Evolutionary conservation across 2,888 invertebrate species (phyloP), one percentile per base, ranked within the genome.

Genomic region (Therioaphis trifolii): DNA sequence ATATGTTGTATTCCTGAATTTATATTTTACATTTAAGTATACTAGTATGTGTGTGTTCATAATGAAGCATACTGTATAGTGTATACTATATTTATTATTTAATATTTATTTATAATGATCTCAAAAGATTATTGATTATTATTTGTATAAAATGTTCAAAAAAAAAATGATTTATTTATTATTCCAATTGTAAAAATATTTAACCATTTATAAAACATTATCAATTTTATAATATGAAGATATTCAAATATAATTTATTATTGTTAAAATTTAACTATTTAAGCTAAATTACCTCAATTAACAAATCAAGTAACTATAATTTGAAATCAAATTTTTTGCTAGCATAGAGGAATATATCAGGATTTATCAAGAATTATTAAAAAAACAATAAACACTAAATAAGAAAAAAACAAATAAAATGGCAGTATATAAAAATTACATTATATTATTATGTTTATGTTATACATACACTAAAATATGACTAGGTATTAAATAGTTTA

Each of bases 361-460:
- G n/a, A n/a, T n/a, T 21, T 49, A 49, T 49, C 14, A 15, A 15
- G 49, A 49, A 3, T 49, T 2, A 15, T 49, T 49, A 15, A 2
- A 55, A 55, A 55, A 21, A 21, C n/a, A n/a, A 2, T n/a, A 9
- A 55, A 21, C 7, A 55, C 9, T 15, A 52, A 15, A 52, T 52
- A 52, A 18, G n/a, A 0, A 55, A 24, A n/a, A 1, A 58, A 58
- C 11, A 24, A 58, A 21, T 12, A 35, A 35, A 35, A 3, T 35
- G 7, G 21, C 21, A 46, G n/a, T 29, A n/a, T 72, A 72, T 52
- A 72, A 72, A 72, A 72, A 52, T 72, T 72, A 72, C 29, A 29
- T 72, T 72, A 29, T 52, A 72, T 72, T 72, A 52, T 52, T 29
- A 71, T 5, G 35, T 27, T 49, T 7, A 35, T 5, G 18, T 71